Evolutionary conservation across 2,797 vertebrate species (phyloP), one percentile per base, ranked within the genome.

Genomic region (Peromyscus melanophrys): DNA sequence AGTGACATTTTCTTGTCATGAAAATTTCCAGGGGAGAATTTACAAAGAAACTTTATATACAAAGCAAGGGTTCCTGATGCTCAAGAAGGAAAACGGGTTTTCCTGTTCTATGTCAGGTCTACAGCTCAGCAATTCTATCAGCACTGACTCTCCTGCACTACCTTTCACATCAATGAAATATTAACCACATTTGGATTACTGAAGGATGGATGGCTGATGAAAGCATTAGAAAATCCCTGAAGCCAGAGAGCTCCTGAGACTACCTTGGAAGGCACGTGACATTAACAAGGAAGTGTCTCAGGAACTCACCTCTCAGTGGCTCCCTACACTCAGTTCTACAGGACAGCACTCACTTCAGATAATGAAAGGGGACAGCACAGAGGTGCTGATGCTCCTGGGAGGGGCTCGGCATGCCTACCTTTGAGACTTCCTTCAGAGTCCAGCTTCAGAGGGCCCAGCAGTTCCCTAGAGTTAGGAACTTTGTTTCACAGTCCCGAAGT

Each of bases 361-460:
- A 97, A 81, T 12, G 43, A 63, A 61, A 55, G n/a, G 82, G 63
- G 67, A 89, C 19, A 14, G 9, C 29, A 37, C 10, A 40, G 83
- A 94, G 52, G 46, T 21, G 55, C 61, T 23, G 43, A 27, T 17
- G 55, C n/a, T 52, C 43, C 40, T 8, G 2, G 7, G 59, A 76
- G 31, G 61, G 40, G 34, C 73, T 90, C 82, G 76, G 31, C 21
- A 13, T 55, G n/a, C n/a, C 49, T 84, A 87, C 12, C 55, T 29
- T 40, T 55, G 85, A 97, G 63, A 21, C 10, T 65, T 83, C 55
- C 89, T 95, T 96, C 76, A 94, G 90, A 97, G 93, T 80, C 73
- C 84, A 46, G 57, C 90, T 95, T 98, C 91, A 83, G 95, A 96
- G 85, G 94, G 69, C 8, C 57, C 96, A 75, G 91, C 94, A 97